Conservation (phyloP, 2,888 invertebrate species). For the Therioaphis trifolii region DNA sequence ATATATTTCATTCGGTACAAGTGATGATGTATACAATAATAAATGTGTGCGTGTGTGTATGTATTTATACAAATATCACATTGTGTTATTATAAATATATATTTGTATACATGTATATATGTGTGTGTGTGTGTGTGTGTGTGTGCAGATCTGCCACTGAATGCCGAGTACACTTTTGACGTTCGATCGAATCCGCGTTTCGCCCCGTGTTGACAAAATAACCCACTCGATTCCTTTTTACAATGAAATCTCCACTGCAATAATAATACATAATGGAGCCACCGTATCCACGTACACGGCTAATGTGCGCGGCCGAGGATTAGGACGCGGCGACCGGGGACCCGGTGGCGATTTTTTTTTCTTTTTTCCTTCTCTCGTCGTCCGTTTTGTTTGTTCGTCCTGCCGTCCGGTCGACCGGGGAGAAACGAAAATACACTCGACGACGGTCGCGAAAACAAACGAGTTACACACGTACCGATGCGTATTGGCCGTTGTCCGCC, state of each 20-base stretch:
- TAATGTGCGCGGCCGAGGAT: slow-evolving; percentile 44
- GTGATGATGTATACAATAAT: no score
- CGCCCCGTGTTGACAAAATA: slow-evolving; percentile 15
- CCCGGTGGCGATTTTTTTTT: slow-evolving; percentile 5
- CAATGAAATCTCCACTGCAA: neutral
- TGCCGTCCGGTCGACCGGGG: no score
- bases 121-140: no score
- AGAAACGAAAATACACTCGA: neutral
- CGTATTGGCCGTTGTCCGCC: neutral
- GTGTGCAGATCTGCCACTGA: no score
- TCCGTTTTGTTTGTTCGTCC: neutral
- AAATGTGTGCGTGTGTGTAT: no score
- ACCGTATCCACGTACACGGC: slow-evolving; percentile 29
- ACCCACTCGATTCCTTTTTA: slow-evolving; percentile 25
- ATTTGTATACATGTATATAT: no score
- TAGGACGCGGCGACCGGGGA: slow-evolving; percentile 4
- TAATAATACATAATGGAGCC: neutral
- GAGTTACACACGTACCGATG: slow-evolving; percentile 9
- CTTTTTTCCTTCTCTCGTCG: no score
- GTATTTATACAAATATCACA: no score
- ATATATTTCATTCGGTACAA: no score
- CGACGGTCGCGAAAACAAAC: slow-evolving; percentile 29
- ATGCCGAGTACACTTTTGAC: no score
- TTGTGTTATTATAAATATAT: no score
- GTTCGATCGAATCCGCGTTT: neutral